Evolutionary conservation across 2,888 invertebrate species (phyloP), one percentile per base, ranked within the genome.

Genomic region (Epiperipatus broadwayi): DNA sequence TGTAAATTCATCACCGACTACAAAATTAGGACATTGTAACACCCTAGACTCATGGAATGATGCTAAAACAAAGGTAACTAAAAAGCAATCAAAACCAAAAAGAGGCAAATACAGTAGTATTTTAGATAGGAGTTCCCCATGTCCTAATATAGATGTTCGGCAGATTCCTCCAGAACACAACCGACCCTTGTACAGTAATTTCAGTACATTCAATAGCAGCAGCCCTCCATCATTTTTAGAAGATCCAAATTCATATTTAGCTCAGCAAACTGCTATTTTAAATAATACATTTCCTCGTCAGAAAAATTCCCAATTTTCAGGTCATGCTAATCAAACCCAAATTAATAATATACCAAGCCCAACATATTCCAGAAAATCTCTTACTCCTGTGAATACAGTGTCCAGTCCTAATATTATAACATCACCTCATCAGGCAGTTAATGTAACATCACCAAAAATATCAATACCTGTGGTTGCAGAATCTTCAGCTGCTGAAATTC

Each of bases 201-300:
- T 43, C 54, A 56, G 38, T 37, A 37, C 40, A 54, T 57, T 35
- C 53, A 57, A 29, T 55, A 54, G 34, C 48, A 5, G 7, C 3
- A 4, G 40, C 12, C 14, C 20, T 45, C 80, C 80, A 2, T 83
- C 83, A 21, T 85, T 84, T 55, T 73, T 85, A 67, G 85, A 87
- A 48, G 84, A 87, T 59, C 84, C 85, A 0, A 78, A 75, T 51
- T 85, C 83, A 2, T 87, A 83, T 60, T 63, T 87, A 48, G 83
- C 83, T 4, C 84, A 85, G 50, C 85, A 87, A 58, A 84, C 85
- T 0, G 79, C 78, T 21, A 59, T 85, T 47, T 59, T 85, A 10
- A 52, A 53, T 16, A n/a, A n/a, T 15, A 35, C 39, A 8, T 35
- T 34, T 19, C 22, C 34, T 3, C 18, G 31, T 15, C 35, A 39